A percentile compares a stretch with the other conserved stretches of the same genome.
Evolutionary conservation across 2,797 vertebrate species (phyloP).

Genomic region (Lophius americanus): DNA sequence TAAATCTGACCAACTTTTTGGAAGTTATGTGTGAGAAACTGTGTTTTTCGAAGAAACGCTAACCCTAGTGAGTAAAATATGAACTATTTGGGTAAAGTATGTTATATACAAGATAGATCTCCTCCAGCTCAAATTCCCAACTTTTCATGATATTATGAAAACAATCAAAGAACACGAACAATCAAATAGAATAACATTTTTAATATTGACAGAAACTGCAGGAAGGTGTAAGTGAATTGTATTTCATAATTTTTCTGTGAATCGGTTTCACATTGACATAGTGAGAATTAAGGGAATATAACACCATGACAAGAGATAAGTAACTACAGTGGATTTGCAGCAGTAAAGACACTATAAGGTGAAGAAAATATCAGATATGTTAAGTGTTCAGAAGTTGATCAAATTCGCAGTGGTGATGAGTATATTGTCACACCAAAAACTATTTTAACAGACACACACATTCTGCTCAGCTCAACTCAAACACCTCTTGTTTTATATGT

Average conservation of each 20-base stretch:
- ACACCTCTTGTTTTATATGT: constrained; percentile 24
- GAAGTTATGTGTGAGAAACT: too few relatives aligned
- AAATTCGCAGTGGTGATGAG: constrained; percentile 8
- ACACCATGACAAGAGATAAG: too few relatives aligned
- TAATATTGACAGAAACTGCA: not conserved
- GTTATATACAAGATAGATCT: too few relatives aligned
- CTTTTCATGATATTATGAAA: too few relatives aligned
- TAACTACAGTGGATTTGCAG: too few relatives aligned
- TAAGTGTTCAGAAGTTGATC: not conserved
- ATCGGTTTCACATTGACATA: constrained; percentile 15
- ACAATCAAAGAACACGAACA: not conserved
- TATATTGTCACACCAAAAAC: constrained; percentile 7
- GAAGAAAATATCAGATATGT: too few relatives aligned
- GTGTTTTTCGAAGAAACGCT: too few relatives aligned
- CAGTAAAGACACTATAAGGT: too few relatives aligned
- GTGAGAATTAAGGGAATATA: constrained; percentile 22
- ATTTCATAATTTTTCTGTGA: constrained; percentile 12
- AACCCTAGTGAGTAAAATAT: too few relatives aligned
- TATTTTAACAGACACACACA: constrained; percentile 9
- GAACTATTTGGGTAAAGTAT: too few relatives aligned
- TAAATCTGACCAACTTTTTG: too few relatives aligned
- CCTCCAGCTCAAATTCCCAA: too few relatives aligned
- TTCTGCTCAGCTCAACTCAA: constrained; percentile 28
- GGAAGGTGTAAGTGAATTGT: not conserved
- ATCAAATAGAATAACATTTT: not conserved